A percentile compares a stretch with the other conserved stretches of the same genome.
These are phyloP conservation scores for Gerris lacustris DNA, from an alignment of 2,888 invertebrate species.

Conservation along the genomic window DNA sequence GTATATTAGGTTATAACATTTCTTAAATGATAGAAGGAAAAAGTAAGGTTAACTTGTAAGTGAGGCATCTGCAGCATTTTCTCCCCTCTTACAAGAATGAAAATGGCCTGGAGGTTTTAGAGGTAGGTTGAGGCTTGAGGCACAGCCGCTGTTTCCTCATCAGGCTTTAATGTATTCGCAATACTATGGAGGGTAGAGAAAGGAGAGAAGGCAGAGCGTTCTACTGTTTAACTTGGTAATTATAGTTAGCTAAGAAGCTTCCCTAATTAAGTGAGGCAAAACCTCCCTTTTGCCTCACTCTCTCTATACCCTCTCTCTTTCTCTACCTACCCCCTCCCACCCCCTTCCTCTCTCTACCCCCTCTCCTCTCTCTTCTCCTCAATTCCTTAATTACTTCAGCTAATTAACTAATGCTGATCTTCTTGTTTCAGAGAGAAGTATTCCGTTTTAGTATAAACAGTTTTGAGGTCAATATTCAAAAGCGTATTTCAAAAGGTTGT, in stretches of 20 bases:
- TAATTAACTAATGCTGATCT: background rate
- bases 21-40: too few species aligned
- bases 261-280: background rate
- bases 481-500: too few species aligned
- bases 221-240: background rate
- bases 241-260: background rate
- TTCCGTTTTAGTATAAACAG: too few species aligned
- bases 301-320: too few species aligned
- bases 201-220: slow-evolving; percentile 10
- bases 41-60: too few species aligned
- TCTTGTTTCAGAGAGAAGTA: background rate
- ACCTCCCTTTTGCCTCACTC: too few species aligned
- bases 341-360: background rate
- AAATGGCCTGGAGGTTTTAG: too few species aligned
- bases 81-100: too few species aligned
- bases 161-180: background rate
- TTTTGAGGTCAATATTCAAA: too few species aligned
- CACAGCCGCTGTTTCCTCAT: background rate
- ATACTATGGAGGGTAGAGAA: background rate
- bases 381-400: background rate
- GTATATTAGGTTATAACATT: too few species aligned
- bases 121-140: background rate
- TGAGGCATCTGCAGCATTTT: too few species aligned
- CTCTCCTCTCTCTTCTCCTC: background rate
- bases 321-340: too few species aligned